A percentile compares a stretch with the other conserved stretches of the same genome.
Evolutionary conservation across 2,113 vertebrate species (phyloP).

Genomic region (Heptranchias perlo): DNA sequence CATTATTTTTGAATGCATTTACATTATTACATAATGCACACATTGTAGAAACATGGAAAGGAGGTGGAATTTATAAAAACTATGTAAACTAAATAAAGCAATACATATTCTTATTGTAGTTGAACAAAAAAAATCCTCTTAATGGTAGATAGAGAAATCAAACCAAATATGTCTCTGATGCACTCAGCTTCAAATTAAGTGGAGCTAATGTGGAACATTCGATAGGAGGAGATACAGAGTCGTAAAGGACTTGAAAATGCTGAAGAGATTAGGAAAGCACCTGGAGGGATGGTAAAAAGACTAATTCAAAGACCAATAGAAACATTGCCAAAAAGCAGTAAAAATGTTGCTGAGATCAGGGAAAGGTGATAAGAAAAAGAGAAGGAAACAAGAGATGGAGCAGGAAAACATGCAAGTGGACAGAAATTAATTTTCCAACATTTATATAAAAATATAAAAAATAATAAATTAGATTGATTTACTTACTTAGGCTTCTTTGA

Average conservation of each 20-base stretch:
- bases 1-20: background rate
- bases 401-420: background rate
- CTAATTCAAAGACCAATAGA: background rate
- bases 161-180: too few species aligned
- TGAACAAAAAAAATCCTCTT: background rate
- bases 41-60: background rate
- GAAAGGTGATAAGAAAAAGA: background rate
- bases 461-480: background rate
- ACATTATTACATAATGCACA: background rate
- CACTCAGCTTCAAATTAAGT: too few species aligned
- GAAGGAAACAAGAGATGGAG: background rate
- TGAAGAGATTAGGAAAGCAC: too few species aligned
- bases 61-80: background rate
- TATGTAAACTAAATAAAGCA: background rate
- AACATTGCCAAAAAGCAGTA: background rate
- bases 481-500: too few species aligned
- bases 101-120: background rate
- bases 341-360: background rate
- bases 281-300: background rate
- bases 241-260: too few species aligned
- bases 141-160: background rate
- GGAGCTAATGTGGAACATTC: background rate
- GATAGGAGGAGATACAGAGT: background rate
- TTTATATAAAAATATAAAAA: too few species aligned
- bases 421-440: background rate